Evolutionary conservation across 2,797 vertebrate species (phyloP), one percentile per base, ranked within the genome.

Genomic region (Muraenolepis orangiensis): DNA sequence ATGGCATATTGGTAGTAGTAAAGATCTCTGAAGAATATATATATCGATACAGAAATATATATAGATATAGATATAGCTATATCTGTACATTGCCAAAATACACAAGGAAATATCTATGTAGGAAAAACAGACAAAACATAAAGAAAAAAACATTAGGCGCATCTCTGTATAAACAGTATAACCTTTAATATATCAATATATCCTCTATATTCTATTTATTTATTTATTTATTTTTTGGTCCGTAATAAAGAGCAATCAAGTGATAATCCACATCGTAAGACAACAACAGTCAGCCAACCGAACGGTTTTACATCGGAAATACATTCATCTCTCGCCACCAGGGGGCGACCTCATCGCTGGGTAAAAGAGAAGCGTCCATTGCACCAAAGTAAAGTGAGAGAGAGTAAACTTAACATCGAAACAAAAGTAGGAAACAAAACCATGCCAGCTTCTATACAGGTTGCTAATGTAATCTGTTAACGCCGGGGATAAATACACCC

Each of bases 91-190:
- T 93, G 94, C 90, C 90, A 93, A 89, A 86, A 87, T 82, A 83
- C 78, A 87, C 83, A 89, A n/a, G 72, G 77, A 86, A 86, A 86
- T 91, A 93, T 94, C 90, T 92, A 92, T 84, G 90, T 92, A 93
- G 92, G 92, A 94, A 95, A n/a, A 86, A 95, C 94, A 95, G 93
- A 95, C 92, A 95, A 92, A 96, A 95, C 93, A 96, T 96, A 95
- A 94, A 12, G 51, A 57, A 57, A 70, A 75, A 80, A 38, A 93
- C 70, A 90, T 89, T n/a, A n/a, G 94, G 90, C 94, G 93, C 92
- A 93, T 86, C 91, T 95, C 94, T 94, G 93, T 95, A 95, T 92
- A 95, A 96, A 96, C 93, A 96, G 95, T 95, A 94, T 92, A 95
- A 93, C 92, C 90, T 93, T 90, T 92, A 89, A 92, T 92, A 92